Evolutionary conservation across 1,140 invertebrate species (phyloP).

Genomic region (Meloidogyne hapla): DNA sequence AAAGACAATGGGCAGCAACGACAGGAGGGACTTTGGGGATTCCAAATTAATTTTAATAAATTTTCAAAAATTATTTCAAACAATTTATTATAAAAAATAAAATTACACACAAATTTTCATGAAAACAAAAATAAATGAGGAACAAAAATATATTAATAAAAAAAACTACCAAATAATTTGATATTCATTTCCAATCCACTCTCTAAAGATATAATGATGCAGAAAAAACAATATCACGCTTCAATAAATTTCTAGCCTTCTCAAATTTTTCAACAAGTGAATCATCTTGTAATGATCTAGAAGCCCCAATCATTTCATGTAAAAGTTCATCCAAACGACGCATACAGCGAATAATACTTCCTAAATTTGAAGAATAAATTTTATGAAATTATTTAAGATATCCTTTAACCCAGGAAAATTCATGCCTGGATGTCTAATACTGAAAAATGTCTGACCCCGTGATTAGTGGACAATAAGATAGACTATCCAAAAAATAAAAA

Average conservation of each 20-base stretch:
- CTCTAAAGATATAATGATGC: conserved; percentile 88
- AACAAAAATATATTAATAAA: neutral
- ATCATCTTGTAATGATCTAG: conserved; percentile 73
- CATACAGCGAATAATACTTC: conserved; percentile 96
- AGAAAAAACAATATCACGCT: conserved; percentile 97
- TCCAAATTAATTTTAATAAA: neutral
- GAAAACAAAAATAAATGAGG: neutral
- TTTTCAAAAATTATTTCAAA: no score
- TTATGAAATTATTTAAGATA: neutral
- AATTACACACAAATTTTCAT: neutral
- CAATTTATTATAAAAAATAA: no score
- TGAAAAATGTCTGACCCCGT: no score
- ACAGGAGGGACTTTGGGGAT: neutral
- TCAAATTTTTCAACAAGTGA: conserved; percentile 94
- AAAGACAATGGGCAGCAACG: neutral
- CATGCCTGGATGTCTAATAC: no score
- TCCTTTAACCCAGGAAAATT: neutral
- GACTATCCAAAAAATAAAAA: no score
- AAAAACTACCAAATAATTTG: neutral
- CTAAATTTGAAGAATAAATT: conserved; percentile 66
- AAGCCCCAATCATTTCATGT: conserved; percentile 88
- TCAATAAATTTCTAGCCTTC: conserved; percentile 71
- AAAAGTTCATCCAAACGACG: conserved; percentile 90
- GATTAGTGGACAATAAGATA: no score
- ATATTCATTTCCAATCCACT: no score